A percentile compares a stretch with the other conserved stretches of the same genome.
These are phyloP conservation scores for Polypterus bichir DNA, from an alignment of 2,113 vertebrate genomes.

Conservation along the genomic window DNA sequence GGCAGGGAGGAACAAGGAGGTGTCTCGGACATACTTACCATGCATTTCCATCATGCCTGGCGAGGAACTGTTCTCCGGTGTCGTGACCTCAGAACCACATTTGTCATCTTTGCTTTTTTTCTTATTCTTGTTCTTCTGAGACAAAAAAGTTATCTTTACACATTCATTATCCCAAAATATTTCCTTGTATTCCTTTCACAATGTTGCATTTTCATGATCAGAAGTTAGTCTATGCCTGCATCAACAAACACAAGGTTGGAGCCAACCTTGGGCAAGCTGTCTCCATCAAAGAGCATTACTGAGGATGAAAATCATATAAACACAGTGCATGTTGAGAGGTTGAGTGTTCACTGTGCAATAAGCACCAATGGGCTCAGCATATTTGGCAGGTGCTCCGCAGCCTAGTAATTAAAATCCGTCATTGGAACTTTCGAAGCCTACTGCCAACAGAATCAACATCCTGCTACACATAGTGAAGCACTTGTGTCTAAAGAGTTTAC, in stretches of 20 bases:
- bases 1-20: neutral
- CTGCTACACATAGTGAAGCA: too few relatives aligned
- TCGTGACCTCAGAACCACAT: constrained; percentile 85
- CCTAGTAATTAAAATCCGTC: too few relatives aligned
- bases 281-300: neutral
- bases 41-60: constrained; percentile 98
- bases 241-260: neutral
- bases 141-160: constrained; percentile 8
- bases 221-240: neutral
- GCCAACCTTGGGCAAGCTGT: neutral
- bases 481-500: too few relatives aligned
- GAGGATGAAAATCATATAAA: neutral
- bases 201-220: neutral
- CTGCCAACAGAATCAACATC: too few relatives aligned
- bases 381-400: too few relatives aligned
- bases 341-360: too few relatives aligned
- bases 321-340: too few relatives aligned
- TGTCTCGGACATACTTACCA: constrained; percentile 49
- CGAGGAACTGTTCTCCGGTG: constrained; percentile 92
- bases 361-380: too few relatives aligned
- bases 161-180: neutral
- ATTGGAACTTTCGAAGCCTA: too few relatives aligned
- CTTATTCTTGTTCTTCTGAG: constrained; percentile 89
- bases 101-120: constrained; percentile 93
- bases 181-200: neutral